Percentiles rank a stretch among this genome's conserved stretches.
These are phyloP conservation scores for Reticulitermes speratus DNA, from an alignment of 1,140 invertebrate species.

Conservation along the genomic window DNA sequence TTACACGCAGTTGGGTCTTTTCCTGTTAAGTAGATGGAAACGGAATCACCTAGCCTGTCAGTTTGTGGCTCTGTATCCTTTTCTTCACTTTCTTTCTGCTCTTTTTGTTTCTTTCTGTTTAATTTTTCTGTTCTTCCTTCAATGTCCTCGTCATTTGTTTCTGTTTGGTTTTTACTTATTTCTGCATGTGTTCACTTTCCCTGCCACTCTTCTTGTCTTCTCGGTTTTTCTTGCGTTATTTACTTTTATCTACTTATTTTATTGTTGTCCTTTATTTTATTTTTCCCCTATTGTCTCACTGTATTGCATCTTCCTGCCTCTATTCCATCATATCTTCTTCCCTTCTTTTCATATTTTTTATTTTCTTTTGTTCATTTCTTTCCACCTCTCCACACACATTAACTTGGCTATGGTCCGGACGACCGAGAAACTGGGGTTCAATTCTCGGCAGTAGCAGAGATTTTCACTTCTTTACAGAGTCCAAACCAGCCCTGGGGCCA, in stretches of 20 bases:
- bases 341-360: not conserved
- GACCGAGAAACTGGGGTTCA: too few relatives aligned
- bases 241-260: not conserved
- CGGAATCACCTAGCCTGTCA: too few relatives aligned
- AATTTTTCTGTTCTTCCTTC: not conserved
- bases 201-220: not conserved
- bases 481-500: too few relatives aligned
- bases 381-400: not conserved
- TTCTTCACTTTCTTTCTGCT: not conserved
- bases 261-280: not conserved
- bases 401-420: too few relatives aligned
- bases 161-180: not conserved
- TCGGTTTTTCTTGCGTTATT: not conserved
- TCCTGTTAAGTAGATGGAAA: too few relatives aligned
- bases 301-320: not conserved
- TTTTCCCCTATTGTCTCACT: not conserved
- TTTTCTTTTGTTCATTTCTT: not conserved
- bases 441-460: too few relatives aligned
- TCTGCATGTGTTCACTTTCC: too few relatives aligned
- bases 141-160: not conserved
- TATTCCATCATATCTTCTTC: not conserved
- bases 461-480: too few relatives aligned
- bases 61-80: not conserved
- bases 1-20: not conserved
- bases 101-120: not conserved